Evolutionary conservation across 2,797 vertebrate genomes (phyloP).

Genomic region (Rhabdomys pumilio): DNA sequence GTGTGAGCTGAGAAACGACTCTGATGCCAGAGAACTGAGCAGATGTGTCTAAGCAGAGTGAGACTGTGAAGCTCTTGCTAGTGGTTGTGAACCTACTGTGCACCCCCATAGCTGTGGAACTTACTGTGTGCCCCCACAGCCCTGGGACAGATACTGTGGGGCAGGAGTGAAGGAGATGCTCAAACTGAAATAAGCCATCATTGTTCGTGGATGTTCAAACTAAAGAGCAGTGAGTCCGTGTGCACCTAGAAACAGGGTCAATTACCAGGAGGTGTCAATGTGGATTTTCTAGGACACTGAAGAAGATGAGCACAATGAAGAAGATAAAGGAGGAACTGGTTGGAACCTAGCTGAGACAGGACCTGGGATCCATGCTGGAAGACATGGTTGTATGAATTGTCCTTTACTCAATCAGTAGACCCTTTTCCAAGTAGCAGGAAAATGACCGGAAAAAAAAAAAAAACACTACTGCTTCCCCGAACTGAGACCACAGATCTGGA

Average conservation of each 20-base stretch:
- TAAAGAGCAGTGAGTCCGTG: not conserved
- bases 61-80: not conserved
- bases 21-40: not conserved
- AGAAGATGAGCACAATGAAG: fast-evolving
- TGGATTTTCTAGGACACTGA: not conserved
- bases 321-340: not conserved
- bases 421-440: not conserved
- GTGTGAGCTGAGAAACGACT: not conserved
- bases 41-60: not conserved
- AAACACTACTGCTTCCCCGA: not conserved
- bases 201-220: not conserved
- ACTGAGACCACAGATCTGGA: not conserved
- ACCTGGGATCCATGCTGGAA: not conserved
- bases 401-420: not conserved
- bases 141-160: not conserved
- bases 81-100: not conserved
- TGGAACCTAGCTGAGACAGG: not conserved
- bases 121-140: not conserved
- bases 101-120: not conserved
- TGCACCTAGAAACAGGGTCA: not conserved
- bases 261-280: not conserved
- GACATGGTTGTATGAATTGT: not conserved
- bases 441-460: not conserved
- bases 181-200: not conserved
- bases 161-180: not conserved